Evolutionary conservation across 2,113 vertebrate species (phyloP), one percentile per base, ranked within the genome.

Genomic region (Hippocampus abdominalis): DNA sequence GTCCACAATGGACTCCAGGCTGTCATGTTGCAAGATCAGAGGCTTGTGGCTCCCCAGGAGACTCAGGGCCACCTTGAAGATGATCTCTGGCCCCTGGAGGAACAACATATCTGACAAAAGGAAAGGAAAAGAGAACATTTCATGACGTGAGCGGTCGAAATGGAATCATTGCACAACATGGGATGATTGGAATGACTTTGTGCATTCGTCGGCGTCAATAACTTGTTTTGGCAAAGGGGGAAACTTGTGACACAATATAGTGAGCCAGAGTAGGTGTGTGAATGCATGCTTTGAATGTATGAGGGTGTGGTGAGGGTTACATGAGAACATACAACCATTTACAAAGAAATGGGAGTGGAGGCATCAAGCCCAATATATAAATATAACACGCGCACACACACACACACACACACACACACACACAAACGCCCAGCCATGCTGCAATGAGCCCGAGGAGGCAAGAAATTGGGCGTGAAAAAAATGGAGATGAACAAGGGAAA

Each of bases 41-140:
- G 95, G 94, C 74, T 98, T 97, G 79, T 98, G 96, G 83, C 95
- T 96, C 73, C 96, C 94, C 84, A 98, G 86, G 23, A 98, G 91
- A 77, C 96, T 97, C 82, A 98, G 81, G 48, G 95, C 94, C 79
- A 98, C 96, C 89, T 98, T 98, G 90, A 98, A 98, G 90, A 96
- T 93, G 87, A 96, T 95, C 81, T 98, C 96, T 75, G 95, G 91
- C 68, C 96, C 96, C 81, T 98, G 95, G 76, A 97, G 94, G 84
- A 96, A 96, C 72, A 98, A 88, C 94, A 97, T 95, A 86, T 98
- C 96, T 98, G 86, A 68, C 32, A 46, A 42, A 21, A 15, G 21
- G 44, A 27, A 63, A 51, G 29, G 29, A 78, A 51, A 70, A 13
- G n/a, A 68, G 7, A 76, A 62, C 54, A 59, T 2, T 11, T 25